phyloP scores from a whole-genome alignment of 2,797 vertebrate genomes.

The Sebastiscus tertius region DNA sequence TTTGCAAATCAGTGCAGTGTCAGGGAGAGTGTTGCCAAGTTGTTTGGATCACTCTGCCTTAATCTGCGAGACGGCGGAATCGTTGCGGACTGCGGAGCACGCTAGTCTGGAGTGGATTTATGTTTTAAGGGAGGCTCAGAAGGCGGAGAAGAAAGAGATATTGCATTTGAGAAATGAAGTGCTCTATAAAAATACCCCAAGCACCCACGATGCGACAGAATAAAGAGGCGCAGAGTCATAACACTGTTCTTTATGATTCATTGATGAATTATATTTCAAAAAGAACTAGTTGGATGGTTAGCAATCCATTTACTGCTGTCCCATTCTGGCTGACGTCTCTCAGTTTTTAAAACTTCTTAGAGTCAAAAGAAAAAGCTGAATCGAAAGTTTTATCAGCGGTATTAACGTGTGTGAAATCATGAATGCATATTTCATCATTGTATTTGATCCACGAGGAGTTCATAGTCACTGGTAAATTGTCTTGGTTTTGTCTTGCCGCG shows the following conservation, averaged over 20 bases:
- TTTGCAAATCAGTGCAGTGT: slow-evolving; percentile 82
- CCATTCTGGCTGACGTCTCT: neutral
- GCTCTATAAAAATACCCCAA: slow-evolving; percentile 50
- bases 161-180: slow-evolving; percentile 65
- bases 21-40: slow-evolving; percentile 75
- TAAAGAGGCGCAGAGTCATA: slow-evolving; percentile 47
- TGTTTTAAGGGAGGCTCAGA: slow-evolving; percentile 70
- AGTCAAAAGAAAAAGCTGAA: slow-evolving; percentile 7
- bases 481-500: slow-evolving; percentile 40
- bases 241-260: slow-evolving; percentile 41
- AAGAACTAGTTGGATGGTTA: slow-evolving; percentile 21
- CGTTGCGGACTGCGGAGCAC: slow-evolving; percentile 62
- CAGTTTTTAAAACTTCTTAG: neutral
- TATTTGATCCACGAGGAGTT: neutral
- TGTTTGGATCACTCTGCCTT: slow-evolving; percentile 80
- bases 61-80: slow-evolving; percentile 76
- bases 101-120: slow-evolving; percentile 77
- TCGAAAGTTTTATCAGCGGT: neutral
- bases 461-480: slow-evolving; percentile 34
- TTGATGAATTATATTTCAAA: slow-evolving; percentile 46
- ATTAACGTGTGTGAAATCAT: neutral
- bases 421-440: slow-evolving; percentile 15
- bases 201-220: slow-evolving; percentile 38
- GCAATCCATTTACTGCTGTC: slow-evolving; percentile 11
- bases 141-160: slow-evolving; percentile 66